Evolutionary conservation across 1,140 invertebrate species (phyloP).

Genomic region (Subanguina moxae): DNA sequence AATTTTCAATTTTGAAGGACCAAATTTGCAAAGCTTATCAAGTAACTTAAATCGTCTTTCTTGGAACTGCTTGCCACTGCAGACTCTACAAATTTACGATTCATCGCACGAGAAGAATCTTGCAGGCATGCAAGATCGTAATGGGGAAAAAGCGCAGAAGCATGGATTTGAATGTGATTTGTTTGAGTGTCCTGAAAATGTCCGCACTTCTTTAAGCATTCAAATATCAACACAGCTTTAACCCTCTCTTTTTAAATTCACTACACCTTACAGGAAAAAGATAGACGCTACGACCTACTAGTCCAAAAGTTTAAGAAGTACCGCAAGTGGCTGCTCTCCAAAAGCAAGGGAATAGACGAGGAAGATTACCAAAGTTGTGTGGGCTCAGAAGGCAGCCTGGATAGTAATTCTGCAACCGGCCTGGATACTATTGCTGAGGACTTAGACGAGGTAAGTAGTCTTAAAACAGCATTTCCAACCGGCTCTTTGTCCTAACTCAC

Average conservation of each 20-base stretch:
- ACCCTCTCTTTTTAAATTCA: background rate
- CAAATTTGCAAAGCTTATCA: too few relatives aligned
- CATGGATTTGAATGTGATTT: too few relatives aligned
- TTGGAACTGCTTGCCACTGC: too few relatives aligned
- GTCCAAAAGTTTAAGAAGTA: constrained; percentile 51
- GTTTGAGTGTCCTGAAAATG: too few relatives aligned
- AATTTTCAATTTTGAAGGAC: too few relatives aligned
- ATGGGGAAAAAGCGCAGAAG: too few relatives aligned
- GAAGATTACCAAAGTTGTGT: constrained; percentile 45
- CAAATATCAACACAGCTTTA: background rate
- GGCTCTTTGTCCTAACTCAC: background rate
- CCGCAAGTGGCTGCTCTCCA: constrained; percentile 25
- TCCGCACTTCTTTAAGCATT: too few relatives aligned
- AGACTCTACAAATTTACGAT: too few relatives aligned
- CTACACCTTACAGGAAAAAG: constrained; percentile 49
- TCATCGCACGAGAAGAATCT: too few relatives aligned
- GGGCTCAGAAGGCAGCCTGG: constrained; percentile 52
- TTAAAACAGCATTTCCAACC: constrained; percentile 5
- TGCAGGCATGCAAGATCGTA: too few relatives aligned
- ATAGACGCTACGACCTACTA: constrained; percentile 50
- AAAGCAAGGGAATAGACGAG: constrained; percentile 36
- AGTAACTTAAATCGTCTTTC: too few relatives aligned
- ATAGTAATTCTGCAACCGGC: constrained; percentile 31
- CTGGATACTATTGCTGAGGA: constrained; percentile 56
- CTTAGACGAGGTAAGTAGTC: constrained; percentile 50